Base-by-base conservation (phyloP, 2,888 invertebrate species). In the Cacoxenus indagator region DNA sequence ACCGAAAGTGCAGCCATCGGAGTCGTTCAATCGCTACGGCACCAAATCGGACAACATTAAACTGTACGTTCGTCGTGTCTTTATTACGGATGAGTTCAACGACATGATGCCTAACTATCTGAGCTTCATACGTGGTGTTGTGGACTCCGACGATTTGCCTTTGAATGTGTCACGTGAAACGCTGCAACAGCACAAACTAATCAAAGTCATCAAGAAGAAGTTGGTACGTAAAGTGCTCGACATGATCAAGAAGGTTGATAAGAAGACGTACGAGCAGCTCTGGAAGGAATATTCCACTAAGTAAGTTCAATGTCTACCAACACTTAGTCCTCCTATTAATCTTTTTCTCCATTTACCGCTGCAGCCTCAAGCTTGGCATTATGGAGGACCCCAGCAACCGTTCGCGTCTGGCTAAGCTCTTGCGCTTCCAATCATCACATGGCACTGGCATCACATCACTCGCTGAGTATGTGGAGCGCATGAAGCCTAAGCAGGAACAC, bases 241-340 rank as follows among this genome's bases (percentile, higher is more conserved):
- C 88, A 98, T 99, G 98, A 93, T 99, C 76, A 98, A 98, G 90
- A 99, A 99, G 89, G 92, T 99, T 72, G 91, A 94, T 65, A 94
- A 94, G 71, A 95, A 95, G 64, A 94, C 96, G 64, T 98, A 96
- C 88, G 92, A 94, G 26, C 93, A 93, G 82, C 99, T 99, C 92
- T 99, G 99, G 99, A 97, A 97, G 89, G 99, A 99, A 90, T 99
- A 96, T 90, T 97, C 97, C 68, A 99, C 99, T 73, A 99, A 98
- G 92, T 93, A 79, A 90, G 92, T 89, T 5, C 55, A 43, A 43
- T 6, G 46, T 46, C 45, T 43, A n/a, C n/a, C n/a, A n/a, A n/a
- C n/a, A n/a, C n/a, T n/a, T 43, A 43, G 45, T 43, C n/a, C n/a
- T 2, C 17, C 64, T 72, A 29, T 1, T 31, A 24, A 69, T 45